Conservation (phyloP, 2,797 vertebrate species). For the Myripristis jacobus region DNA sequence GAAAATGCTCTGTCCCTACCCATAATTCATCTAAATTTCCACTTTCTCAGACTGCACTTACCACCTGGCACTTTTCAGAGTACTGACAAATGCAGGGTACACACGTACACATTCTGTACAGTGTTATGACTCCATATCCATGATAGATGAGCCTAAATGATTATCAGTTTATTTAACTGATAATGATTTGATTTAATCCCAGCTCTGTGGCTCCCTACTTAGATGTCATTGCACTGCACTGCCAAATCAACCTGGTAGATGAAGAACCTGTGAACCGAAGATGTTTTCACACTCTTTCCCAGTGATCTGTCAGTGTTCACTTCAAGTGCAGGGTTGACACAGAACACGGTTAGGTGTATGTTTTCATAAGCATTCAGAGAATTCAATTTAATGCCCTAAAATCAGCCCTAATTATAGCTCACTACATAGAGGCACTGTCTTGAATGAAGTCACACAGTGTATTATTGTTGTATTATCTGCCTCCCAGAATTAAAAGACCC, state of each 20-base stretch:
- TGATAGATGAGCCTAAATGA: too few relatives aligned
- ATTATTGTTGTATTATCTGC: constrained; percentile 51
- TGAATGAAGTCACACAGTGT: constrained; percentile 49
- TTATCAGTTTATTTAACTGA: too few relatives aligned
- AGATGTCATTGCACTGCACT: too few relatives aligned
- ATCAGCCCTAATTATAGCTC: constrained; percentile 40
- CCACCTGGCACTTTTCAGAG: too few relatives aligned
- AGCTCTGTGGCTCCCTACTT: too few relatives aligned
- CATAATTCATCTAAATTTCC: not conserved
- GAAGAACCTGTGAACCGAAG: constrained; percentile 24
- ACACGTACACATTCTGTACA: too few relatives aligned
- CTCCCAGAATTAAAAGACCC: constrained; percentile 55
- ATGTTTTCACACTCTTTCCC: constrained; percentile 29
- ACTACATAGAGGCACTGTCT: constrained; percentile 26
- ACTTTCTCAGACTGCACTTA: not conserved
- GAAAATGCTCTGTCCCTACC: too few relatives aligned
- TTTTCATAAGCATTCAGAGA: constrained; percentile 35
- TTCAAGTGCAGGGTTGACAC: constrained; percentile 32
- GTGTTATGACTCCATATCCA: too few relatives aligned
- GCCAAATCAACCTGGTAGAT: too few relatives aligned
- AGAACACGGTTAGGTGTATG: constrained; percentile 19
- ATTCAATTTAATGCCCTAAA: constrained; percentile 45
- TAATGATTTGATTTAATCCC: too few relatives aligned
- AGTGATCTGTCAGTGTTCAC: constrained; percentile 36
- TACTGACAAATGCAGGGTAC: too few relatives aligned